Base-by-base conservation (phyloP, 1,140 invertebrate species). In the Cydia splendana region DNA sequence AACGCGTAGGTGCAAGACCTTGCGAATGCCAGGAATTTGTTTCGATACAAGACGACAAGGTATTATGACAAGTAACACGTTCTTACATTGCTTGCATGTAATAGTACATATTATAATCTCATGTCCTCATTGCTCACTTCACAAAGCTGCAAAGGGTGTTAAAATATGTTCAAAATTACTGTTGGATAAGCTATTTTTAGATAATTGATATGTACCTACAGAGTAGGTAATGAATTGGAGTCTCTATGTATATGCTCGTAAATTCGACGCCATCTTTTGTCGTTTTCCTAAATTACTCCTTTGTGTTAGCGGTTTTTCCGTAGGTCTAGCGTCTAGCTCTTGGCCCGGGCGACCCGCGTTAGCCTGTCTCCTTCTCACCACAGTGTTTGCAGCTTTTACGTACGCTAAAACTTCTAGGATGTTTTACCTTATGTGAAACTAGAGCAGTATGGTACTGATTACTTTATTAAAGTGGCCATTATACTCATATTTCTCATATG, bases 11-110 rank as follows among this genome's bases (percentile, higher is more conserved):
- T 71, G 67, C 67, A 71, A 71, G n/a, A 71, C 34, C 30, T 18
- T 38, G 67, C 67, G 67, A 71, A 71, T 71, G 30, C 67, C 13
- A 71, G 24, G 67, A 38, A 42, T 42, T 42, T 18, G 57, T 62
- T 62, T n/a, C 51, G n/a, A 53, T 53, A 53, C 15, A 18, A 48
- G 51, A 53, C n/a, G 51, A 53, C 51, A 53, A 18, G 45, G 12
- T 42, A 42, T 2, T 42, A 51, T 15, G 48, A 5, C 15, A n/a
- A 18, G 13, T 53, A 48, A 53, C 51, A 18, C 4, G 15, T 18
- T 18, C 15, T 53, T 18, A 53, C n/a, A 53, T 53, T 53, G 51
- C 51, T 53, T 53, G 4, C 51, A n/a, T 53, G 51, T 51, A 13
- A 48, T 48, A 51, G 48, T 51, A 24, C 24, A 24, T 24, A 5